Evolutionary conservation across 2,113 vertebrate genomes (phyloP).

Genomic region (Irena cyanogastra): DNA sequence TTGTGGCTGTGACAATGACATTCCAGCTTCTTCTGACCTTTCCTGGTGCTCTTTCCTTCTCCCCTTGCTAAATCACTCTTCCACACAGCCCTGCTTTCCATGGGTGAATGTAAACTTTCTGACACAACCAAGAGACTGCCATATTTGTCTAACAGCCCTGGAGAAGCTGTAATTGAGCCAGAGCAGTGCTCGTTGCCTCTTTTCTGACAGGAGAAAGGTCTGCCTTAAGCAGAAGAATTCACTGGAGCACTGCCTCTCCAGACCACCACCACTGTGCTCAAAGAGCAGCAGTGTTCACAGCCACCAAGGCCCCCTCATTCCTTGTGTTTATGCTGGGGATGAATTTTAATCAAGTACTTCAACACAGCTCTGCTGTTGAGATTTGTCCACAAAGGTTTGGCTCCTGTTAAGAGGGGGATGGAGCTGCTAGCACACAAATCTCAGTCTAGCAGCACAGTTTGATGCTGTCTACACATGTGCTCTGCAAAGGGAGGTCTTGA

Average conservation of each 20-base stretch:
- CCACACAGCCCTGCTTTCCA: neutral
- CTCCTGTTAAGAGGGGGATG: neutral
- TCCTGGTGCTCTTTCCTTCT: constrained; percentile 19
- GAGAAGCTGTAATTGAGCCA: neutral
- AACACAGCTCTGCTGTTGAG: neutral
- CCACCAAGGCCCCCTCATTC: neutral
- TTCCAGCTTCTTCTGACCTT: constrained; percentile 53
- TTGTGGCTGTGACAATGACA: neutral
- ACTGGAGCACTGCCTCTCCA: neutral
- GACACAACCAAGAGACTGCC: neutral
- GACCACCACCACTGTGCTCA: neutral
- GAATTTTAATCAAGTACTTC: constrained; percentile 11
- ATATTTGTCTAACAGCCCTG: neutral
- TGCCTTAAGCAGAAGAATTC: neutral
- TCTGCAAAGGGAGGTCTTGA: neutral
- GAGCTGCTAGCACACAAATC: neutral
- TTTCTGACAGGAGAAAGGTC: neutral
- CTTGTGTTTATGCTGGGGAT: neutral
- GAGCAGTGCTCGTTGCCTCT: neutral
- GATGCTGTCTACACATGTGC: neutral
- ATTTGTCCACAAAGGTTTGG: neutral
- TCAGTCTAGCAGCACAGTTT: neutral
- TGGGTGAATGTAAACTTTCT: neutral
- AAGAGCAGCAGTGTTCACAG: neutral
- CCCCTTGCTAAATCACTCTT: constrained; percentile 8